Conservation (phyloP, 2,888 invertebrate species). For the Aromia moschata region DNA sequence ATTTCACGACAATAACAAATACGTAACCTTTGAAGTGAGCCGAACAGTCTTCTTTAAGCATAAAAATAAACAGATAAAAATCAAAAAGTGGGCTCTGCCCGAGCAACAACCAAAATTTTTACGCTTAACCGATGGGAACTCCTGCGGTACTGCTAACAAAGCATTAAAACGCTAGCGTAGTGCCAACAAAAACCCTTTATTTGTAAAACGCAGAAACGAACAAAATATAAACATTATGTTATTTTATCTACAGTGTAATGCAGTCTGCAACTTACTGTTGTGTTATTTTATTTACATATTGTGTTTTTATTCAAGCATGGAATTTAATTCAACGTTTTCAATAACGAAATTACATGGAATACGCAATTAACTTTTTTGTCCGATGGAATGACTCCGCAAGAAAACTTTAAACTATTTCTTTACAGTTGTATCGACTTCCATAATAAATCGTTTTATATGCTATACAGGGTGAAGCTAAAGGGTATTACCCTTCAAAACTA, state of each 20-base stretch:
- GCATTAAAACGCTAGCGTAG: neutral
- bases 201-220: neutral
- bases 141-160: neutral
- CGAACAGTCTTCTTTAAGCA: neutral
- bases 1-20: neutral
- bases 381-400: conserved; percentile 15
- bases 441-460: too few species aligned
- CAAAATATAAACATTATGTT: neutral
- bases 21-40: neutral
- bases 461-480: too few species aligned
- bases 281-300: conserved; percentile 21
- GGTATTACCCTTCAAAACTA: too few species aligned
- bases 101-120: neutral
- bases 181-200: too few species aligned
- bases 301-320: conserved; percentile 20
- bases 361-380: conserved; percentile 24
- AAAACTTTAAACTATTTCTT: conserved; percentile 21
- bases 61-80: neutral
- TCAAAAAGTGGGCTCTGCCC: neutral
- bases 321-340: conserved; percentile 22
- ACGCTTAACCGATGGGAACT: neutral
- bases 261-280: conserved; percentile 1
- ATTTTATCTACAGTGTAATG: conserved; percentile 3
- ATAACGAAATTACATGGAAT: conserved; percentile 23
- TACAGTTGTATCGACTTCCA: conserved; percentile 14